A percentile compares a stretch with the other conserved stretches of the same genome.
These are phyloP conservation scores for Scolopax bukidnonensis DNA, from an alignment of 2,797 vertebrate species.

Conservation along the genomic window DNA sequence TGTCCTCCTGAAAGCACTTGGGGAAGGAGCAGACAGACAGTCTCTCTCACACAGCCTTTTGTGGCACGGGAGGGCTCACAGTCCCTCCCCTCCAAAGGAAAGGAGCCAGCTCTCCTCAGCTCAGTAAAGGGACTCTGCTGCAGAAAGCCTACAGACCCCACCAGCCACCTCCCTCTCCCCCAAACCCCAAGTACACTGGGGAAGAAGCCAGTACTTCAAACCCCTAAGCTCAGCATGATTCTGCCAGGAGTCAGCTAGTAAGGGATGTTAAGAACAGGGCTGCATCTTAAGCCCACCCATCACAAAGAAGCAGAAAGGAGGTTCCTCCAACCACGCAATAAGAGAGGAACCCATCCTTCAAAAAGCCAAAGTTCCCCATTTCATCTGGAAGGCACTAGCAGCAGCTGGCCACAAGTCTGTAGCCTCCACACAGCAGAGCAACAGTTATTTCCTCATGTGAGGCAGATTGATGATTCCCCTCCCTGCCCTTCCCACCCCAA, in stretches of 20 bases:
- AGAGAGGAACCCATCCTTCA: not conserved
- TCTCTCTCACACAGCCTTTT: fast-evolving
- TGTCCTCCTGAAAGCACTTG: not conserved
- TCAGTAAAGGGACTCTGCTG: not conserved
- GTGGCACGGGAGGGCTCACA: fast-evolving
- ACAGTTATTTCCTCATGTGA: not conserved
- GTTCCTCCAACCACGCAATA: not conserved
- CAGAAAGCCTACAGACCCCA: not conserved
- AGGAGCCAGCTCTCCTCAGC: not conserved
- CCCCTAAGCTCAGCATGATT: not conserved
- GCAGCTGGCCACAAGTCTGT: not conserved
- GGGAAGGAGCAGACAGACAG: not conserved
- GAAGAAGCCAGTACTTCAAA: not conserved
- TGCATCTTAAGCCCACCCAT: not conserved
- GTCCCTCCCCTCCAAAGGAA: not conserved
- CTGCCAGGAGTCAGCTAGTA: not conserved
- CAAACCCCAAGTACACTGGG: not conserved
- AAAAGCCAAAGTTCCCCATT: not conserved
- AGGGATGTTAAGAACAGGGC: not conserved
- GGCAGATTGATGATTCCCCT: not conserved
- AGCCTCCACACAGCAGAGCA: not conserved
- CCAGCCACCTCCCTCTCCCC: too few species aligned
- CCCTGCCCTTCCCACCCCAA: not conserved
- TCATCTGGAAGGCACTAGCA: not conserved
- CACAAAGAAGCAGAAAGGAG: not conserved